Evolutionary conservation across 2,797 vertebrate genomes (phyloP).

Genomic region (Pseudocheirus occidentalis): DNA sequence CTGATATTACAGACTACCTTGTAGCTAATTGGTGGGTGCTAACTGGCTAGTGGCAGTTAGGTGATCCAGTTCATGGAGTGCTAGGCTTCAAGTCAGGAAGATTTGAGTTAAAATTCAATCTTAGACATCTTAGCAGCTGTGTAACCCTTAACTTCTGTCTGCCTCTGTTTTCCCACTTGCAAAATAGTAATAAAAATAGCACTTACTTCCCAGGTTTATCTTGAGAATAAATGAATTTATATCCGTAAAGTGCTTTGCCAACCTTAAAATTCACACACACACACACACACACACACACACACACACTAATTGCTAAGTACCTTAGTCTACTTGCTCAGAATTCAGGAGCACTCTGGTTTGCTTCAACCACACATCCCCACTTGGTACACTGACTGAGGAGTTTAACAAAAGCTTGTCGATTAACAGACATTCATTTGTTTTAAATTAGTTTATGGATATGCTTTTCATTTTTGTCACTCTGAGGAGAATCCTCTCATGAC

Average conservation of each 20-base stretch:
- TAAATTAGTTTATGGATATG: background rate
- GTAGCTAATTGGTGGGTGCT: background rate
- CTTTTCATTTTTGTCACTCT: background rate
- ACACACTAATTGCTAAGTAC: background rate
- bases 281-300: background rate
- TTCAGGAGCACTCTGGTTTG: background rate
- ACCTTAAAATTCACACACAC: background rate
- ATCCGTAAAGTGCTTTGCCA: background rate
- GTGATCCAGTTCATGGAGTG: background rate
- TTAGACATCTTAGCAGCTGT: background rate
- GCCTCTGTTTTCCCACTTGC: background rate
- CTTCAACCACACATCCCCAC: background rate
- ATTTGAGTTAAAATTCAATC: background rate
- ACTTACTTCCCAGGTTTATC: background rate
- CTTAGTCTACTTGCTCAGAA: background rate
- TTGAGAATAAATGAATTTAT: background rate
- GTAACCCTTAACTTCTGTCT: background rate
- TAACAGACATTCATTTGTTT: background rate
- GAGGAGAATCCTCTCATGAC: background rate
- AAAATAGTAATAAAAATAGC: background rate
- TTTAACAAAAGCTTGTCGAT: background rate
- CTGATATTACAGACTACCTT: background rate
- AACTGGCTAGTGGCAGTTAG: background rate
- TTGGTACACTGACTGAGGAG: background rate
- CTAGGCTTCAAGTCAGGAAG: background rate